phyloP scores from a whole-genome alignment of 2,888 invertebrate genomes.

The Plebejus argus region DNA sequence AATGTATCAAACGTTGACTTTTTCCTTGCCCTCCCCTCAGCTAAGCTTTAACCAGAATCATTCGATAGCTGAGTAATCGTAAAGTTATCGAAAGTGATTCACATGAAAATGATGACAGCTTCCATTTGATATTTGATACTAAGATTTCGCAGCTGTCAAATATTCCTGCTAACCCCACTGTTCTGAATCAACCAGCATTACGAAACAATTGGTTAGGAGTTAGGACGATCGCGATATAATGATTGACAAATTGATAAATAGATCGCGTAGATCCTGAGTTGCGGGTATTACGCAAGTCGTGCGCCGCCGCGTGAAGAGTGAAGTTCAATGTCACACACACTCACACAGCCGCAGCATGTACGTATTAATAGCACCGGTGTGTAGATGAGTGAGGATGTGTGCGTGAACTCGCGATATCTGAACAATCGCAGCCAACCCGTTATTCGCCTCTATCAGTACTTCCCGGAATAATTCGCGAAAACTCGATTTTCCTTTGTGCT shows the following conservation, averaged over 20 bases:
- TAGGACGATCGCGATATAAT: background rate
- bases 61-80: too few species aligned
- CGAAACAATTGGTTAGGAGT: background rate
- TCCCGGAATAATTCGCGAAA: conserved; percentile 76
- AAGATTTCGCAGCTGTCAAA: background rate
- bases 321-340: conserved; percentile 79
- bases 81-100: background rate
- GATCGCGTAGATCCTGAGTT: conserved; percentile 37
- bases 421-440: conserved; percentile 74
- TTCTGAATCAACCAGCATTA: background rate
- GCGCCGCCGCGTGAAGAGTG: conserved; percentile 74
- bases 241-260: background rate
- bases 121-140: background rate
- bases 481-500: conserved; percentile 62
- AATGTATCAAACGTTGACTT: too few species aligned
- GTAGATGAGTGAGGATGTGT: conserved; percentile 47
- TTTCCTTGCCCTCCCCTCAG: too few species aligned
- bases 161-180: background rate
- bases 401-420: conserved; percentile 62
- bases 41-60: too few species aligned
- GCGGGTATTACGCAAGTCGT: conserved; percentile 69
- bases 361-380: conserved; percentile 28
- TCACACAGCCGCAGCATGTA: conserved; percentile 49
- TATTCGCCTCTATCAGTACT: conserved; percentile 72
- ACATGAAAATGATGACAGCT: background rate